Conservation (phyloP, 2,113 vertebrate species). For the Procavia capensis region DNA sequence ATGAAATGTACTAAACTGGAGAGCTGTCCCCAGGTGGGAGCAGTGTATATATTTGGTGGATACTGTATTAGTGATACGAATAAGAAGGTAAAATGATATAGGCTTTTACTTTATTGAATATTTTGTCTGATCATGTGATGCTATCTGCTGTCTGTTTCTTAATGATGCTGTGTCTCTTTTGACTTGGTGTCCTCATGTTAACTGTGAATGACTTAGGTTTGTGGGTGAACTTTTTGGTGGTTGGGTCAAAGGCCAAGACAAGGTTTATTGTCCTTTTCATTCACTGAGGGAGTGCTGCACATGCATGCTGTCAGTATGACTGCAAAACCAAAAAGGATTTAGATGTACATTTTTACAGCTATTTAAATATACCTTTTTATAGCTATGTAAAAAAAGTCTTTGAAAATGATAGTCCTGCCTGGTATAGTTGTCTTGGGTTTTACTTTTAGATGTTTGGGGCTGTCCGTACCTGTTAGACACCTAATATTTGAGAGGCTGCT, state of each 20-base stretch:
- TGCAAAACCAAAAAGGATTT: not conserved
- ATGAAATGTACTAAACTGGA: constrained; percentile 46
- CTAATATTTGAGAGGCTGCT: not conserved
- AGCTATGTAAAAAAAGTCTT: not conserved
- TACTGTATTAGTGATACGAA: not conserved
- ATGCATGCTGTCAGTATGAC: not conserved
- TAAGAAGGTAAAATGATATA: not conserved
- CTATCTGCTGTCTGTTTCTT: not conserved
- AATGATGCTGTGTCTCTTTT: not conserved
- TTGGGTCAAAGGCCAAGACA: not conserved
- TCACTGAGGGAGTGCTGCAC: not conserved
- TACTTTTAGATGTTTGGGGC: not conserved
- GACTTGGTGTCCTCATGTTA: not conserved
- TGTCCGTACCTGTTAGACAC: not conserved
- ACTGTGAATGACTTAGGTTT: not conserved
- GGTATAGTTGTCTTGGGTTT: not conserved
- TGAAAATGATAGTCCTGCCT: not conserved
- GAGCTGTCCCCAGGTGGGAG: constrained; percentile 10
- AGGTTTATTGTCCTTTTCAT: not conserved
- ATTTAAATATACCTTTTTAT: not conserved
- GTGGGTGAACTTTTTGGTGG: not conserved
- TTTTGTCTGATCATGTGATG: not conserved
- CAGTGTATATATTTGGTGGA: not conserved
- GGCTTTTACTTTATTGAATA: constrained; percentile 15
- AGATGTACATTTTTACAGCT: too few species aligned